phyloP scores from a whole-genome alignment of 2,888 invertebrate genomes.

The Parnassius orleans region DNA sequence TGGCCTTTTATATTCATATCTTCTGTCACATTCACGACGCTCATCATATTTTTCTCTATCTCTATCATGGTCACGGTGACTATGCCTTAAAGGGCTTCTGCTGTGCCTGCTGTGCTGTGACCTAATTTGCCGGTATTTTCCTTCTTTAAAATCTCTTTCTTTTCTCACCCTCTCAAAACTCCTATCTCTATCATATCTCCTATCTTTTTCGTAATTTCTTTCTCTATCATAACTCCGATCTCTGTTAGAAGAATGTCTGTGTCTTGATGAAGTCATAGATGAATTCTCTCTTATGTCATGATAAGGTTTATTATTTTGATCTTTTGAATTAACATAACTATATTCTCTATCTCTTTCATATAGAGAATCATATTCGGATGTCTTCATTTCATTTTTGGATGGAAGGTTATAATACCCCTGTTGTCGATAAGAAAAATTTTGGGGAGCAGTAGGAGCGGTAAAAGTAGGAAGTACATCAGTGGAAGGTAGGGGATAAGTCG shows the following conservation, averaged over 20 bases:
- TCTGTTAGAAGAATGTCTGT: slow-evolving; percentile 42
- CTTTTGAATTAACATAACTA: slow-evolving; percentile 2
- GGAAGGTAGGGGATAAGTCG: slow-evolving; percentile 30
- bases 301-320: background rate
- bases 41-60: slow-evolving; percentile 38
- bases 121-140: slow-evolving; percentile 33
- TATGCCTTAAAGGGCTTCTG: slow-evolving; percentile 46
- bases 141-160: slow-evolving; percentile 36
- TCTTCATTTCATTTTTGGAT: background rate
- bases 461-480: slow-evolving; percentile 33
- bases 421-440: slow-evolving; percentile 33
- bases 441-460: slow-evolving; percentile 29
- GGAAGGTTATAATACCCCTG: slow-evolving; percentile 26
- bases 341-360: slow-evolving; percentile 7
- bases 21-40: slow-evolving; percentile 47
- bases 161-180: slow-evolving; percentile 34
- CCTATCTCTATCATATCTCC: slow-evolving; percentile 37
- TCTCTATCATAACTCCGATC: slow-evolving; percentile 25
- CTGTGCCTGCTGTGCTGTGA: slow-evolving; percentile 44
- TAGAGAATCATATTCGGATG: slow-evolving; percentile 1
- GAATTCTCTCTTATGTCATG: slow-evolving; percentile 16
- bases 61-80: slow-evolving; percentile 41
- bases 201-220: slow-evolving; percentile 27
- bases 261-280: slow-evolving; percentile 34
- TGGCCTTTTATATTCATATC: slow-evolving; percentile 45